Evolutionary conservation across 2,888 invertebrate genomes (phyloP), one percentile per base, ranked within the genome.

Genomic region (Rhagium mordax): DNA sequence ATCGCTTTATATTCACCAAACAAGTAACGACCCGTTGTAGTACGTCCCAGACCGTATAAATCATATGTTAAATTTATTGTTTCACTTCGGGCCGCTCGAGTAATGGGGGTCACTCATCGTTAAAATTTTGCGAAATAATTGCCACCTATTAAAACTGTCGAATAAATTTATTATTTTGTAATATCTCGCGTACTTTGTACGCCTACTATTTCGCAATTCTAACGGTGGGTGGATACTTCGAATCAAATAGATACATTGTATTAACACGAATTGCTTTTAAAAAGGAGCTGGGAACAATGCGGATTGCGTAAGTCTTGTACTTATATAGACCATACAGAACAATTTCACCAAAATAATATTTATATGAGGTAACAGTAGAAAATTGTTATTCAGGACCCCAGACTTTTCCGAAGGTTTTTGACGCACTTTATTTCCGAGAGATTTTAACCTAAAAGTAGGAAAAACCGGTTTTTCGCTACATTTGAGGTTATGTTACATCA

Each of bases 21-120:
- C 24, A 62, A 62, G 24, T 64, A 64, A 64, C 51, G 64, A 21
- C 15, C 64, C 48, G 24, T 48, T 49, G 64, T 24, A 15, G 29
- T 27, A 16, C 41, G 15, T 60, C 60, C 15, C 20, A 5, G 41
- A 13, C n/a, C 48, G 48, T 24, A 47, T 61, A 61, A 47, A 61
- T 61, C 61, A 61, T 24, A 21, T n/a, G n/a, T n/a, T 24, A 55
- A 21, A 55, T 51, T 20, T 55, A 24, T 55, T 24, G 55, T 55
- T n/a, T 55, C n/a, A 20, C 55, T 27, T 48, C 64, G 27, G 49
- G 64, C 21, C 21, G 27, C 16, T 64, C 16, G 21, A 6, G 10
- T 59, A 59, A 18, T 16, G 13, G 16, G 16, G 16, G 33, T 59
- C 48, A 16, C 16, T 2, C 21, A 24, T 24, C 51, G 27, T 49